Percentiles rank a stretch among this genome's conserved stretches.
Evolutionary conservation across 2,113 vertebrate genomes (phyloP).

Genomic region (Sinocyclocheilus anshuiensis): DNA sequence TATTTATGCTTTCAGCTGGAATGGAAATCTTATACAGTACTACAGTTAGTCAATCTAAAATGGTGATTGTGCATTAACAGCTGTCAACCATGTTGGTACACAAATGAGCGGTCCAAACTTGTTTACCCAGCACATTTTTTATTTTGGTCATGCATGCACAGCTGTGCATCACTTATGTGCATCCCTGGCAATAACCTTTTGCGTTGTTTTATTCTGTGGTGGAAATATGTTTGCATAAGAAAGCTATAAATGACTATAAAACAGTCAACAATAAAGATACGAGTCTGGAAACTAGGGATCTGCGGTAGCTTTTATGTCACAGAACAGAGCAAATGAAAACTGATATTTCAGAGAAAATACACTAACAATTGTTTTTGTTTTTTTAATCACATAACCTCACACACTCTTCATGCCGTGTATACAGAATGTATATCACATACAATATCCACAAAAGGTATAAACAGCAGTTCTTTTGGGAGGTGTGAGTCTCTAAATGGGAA

Average conservation of each 20-base stretch:
- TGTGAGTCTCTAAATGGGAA: background rate
- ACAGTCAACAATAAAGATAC: background rate
- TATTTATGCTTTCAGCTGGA: too few relatives aligned
- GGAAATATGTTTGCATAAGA: background rate
- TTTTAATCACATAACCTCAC: background rate
- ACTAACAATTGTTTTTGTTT: background rate
- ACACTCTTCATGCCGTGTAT: background rate
- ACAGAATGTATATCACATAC: background rate
- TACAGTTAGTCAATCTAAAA: too few relatives aligned
- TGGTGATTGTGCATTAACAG: too few relatives aligned
- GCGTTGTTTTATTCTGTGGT: too few relatives aligned
- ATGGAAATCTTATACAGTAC: too few relatives aligned
- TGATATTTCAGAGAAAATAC: background rate
- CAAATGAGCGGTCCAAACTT: too few relatives aligned
- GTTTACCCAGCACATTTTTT: too few relatives aligned
- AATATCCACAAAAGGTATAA: constrained; percentile 3
- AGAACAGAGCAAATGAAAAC: background rate
- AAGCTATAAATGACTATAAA: background rate
- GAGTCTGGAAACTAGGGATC: background rate
- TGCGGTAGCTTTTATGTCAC: background rate
- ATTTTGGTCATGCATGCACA: too few relatives aligned
- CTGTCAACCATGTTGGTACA: too few relatives aligned
- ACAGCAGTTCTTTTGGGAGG: background rate
- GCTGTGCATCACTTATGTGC: too few relatives aligned
- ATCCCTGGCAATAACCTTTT: too few relatives aligned